Evolutionary conservation across 1,140 invertebrate species (phyloP).

Genomic region (Carposina sasakii): DNA sequence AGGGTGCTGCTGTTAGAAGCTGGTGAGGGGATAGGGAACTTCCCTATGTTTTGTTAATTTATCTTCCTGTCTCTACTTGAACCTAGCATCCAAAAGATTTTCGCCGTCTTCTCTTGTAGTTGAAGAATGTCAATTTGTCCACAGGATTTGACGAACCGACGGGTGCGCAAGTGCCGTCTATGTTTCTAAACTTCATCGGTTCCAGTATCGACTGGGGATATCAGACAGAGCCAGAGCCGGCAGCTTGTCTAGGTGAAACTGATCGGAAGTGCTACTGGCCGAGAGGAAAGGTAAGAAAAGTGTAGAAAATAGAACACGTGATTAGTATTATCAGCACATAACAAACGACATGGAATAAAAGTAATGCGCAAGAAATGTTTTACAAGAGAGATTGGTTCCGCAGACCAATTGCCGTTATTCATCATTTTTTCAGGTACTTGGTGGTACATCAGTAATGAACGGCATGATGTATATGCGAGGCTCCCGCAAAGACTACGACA

Average conservation of each 20-base stretch:
- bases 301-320: not conserved
- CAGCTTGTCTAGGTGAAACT: constrained; percentile 84
- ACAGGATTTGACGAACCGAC: constrained; percentile 85
- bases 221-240: constrained; percentile 88
- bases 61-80: no score
- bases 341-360: no score
- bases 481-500: constrained; percentile 90
- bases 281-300: constrained; percentile 79
- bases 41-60: no score
- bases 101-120: no score
- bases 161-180: constrained; percentile 87
- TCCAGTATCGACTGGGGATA: constrained; percentile 91
- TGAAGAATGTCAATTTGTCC: no score
- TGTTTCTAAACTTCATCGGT: constrained; percentile 88
- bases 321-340: not conserved
- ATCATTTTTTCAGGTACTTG: constrained; percentile 77
- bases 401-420: no score
- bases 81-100: no score
- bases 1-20: constrained; percentile 89
- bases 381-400: no score
- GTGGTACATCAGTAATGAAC: constrained; percentile 95
- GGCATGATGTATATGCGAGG: constrained; percentile 98
- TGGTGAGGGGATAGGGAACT: no score
- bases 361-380: no score
- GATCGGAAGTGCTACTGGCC: constrained; percentile 87